phyloP scores from a whole-genome alignment of 2,888 invertebrate species.

The Drosophila tripunctata region DNA sequence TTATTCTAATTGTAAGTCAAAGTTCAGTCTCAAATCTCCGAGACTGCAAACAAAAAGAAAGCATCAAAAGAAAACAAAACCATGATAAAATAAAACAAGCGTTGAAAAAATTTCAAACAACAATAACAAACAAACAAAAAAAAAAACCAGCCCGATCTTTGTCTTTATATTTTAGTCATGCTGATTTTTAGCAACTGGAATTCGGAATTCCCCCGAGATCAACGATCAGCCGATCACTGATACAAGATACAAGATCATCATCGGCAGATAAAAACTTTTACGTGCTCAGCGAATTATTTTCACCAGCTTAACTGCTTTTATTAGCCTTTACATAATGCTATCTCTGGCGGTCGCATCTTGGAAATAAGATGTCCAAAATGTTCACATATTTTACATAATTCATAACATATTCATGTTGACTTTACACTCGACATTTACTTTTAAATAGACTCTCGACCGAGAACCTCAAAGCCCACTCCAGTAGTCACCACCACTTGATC shows the following conservation, averaged over 20 bases:
- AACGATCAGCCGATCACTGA: conserved; percentile 5
- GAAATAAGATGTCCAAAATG: neutral
- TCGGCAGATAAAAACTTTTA: conserved; percentile 60
- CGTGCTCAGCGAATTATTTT: conserved; percentile 59
- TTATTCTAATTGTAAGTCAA: conserved; percentile 68
- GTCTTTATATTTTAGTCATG: conserved; percentile 66
- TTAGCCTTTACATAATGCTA: conserved; percentile 34
- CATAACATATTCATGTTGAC: conserved; percentile 50
- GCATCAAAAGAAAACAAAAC: conserved; percentile 49
- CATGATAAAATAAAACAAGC: conserved; percentile 35
- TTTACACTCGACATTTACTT: conserved; percentile 36
- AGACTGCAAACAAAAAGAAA: conserved; percentile 58
- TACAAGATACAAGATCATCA: conserved; percentile 35
- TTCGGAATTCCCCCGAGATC: conserved; percentile 73
- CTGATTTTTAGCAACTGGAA: conserved; percentile 68
- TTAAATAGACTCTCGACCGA: conserved; percentile 30
- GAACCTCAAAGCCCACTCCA: conserved; percentile 54
- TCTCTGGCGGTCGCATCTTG: neutral
- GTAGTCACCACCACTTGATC: conserved; percentile 33
- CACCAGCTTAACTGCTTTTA: conserved; percentile 38
- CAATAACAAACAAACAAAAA: conserved; percentile 45
- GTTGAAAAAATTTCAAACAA: conserved; percentile 50
- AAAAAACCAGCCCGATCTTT: conserved; percentile 36
- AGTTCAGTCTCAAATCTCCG: conserved; percentile 1
- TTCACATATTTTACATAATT: conserved; percentile 59